Evolutionary conservation across 2,797 vertebrate genomes (phyloP), one percentile per base, ranked within the genome.

Genomic region (Jordanella pulchra): DNA sequence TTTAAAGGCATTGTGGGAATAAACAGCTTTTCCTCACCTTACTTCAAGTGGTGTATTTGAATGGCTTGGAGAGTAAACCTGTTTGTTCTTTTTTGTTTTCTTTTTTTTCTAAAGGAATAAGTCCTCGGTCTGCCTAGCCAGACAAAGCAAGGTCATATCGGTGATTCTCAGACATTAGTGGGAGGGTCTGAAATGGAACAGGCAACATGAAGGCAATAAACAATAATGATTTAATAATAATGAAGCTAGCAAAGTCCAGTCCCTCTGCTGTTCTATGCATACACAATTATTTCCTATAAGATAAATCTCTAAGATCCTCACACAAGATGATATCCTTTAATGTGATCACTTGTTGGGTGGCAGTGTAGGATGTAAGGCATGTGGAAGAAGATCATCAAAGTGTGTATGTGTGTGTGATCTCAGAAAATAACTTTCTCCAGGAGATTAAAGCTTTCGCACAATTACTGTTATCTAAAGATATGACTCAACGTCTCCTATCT

Each of bases 401-500:
- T 28, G 60, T 45, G 51, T 65, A 25, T 54, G 58, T 42, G 76
- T 65, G 68, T 55, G 13, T 71, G 25, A 82, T 73, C 71, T 69
- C 56, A 71, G 56, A 56, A 72, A 68, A 78, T 30, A 77, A 68
- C 32, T 17, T 71, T 64, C 17, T 73, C 30, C 70, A 61, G 66
- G 68, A 76, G 66, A 84, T 87, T 83, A 83, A 84, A 79, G 67
- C 47, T 11, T 75, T 70, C 60, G 78, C 66, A 70, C 74, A 74
- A 73, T 83, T 81, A 76, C 56, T 66, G 44, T 71, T 78, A 78
- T 81, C 72, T 85, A 30, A 74, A 84, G 72, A 77, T 61, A 53
- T 83, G 79, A 73, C 72, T 84, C 53, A 69, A 72, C 47, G 32
- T 39, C 72, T 67, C 54, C 77, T 75, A 74, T 69, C 58, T 47